Base-by-base conservation (phyloP, 2,888 invertebrate genomes). In the Platypus cylindrus region DNA sequence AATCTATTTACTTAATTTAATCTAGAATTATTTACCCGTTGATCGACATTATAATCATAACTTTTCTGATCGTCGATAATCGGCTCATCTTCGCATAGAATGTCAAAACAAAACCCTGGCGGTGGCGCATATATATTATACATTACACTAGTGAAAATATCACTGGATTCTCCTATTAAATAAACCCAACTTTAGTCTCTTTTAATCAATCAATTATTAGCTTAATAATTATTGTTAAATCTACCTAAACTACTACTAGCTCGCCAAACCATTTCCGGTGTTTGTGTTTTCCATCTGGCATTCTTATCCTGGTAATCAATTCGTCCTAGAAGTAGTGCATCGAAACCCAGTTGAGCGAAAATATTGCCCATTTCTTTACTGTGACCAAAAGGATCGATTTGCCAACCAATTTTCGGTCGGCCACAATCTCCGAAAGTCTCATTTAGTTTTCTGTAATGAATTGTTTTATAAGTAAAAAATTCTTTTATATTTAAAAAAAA, bases 101-200 rank as follows among this genome's bases (percentile, higher is more conserved):
- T 68, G 55, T 97, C 95, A 58, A 89, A 97, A 53, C 95, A 95
- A 59, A 93, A 95, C 0, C 91, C 93, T 4, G 72, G 67, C 0
- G 95, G 95, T 0, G 90, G 81, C 0, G 73, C 72, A 55, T 93
- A 93, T 1, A 71, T 74, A 49, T 90, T 87, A 57, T 70, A 83
- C 8, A 91, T 64, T 0, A 79, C 77, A 0, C 89, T 82, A 0
- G 52, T 51, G 32, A 52, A 52, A 16, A 51, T 49, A n/a, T 51
- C 72, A 0, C 79, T 71, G 0, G 67, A 49, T 17, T 71, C 67
- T 1, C 75, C 78, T 76, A 38, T 23, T 8, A 11, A 11, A 25
- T 20, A 20, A 7, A 20, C 5, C 9, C 5, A 20, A 20, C 9
- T 7, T 20, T 20, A 20, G 9, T 7, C 9, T 20, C 9, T 7